A percentile compares a stretch with the other conserved stretches of the same genome.
Evolutionary conservation across 2,113 vertebrate species (phyloP).

Genomic region (Lontra canadensis): DNA sequence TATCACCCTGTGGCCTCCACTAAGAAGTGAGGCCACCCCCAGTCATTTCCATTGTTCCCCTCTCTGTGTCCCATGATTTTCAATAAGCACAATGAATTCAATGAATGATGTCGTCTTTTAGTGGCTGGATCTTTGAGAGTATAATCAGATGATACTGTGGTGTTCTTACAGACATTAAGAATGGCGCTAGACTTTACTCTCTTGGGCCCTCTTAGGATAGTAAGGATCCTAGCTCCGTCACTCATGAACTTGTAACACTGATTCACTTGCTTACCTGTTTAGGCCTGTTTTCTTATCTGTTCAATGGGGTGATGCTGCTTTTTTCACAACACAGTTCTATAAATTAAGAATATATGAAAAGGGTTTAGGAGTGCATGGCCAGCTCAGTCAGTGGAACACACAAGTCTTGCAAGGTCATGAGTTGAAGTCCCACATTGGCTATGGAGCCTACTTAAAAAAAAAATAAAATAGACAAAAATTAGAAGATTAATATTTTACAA

Average conservation of each 20-base stretch:
- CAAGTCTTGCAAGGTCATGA: not conserved
- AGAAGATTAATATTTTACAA: not conserved
- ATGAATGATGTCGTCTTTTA: not conserved
- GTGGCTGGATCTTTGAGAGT: not conserved
- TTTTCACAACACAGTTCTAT: not conserved
- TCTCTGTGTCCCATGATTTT: not conserved
- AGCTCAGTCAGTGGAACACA: not conserved
- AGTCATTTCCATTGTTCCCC: not conserved
- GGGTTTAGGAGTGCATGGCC: not conserved
- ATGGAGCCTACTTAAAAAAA: not conserved
- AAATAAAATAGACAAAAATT: not conserved
- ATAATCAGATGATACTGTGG: too few relatives aligned
- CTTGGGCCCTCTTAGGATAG: not conserved
- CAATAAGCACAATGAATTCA: not conserved
- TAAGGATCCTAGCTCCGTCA: not conserved
- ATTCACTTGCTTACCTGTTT: not conserved
- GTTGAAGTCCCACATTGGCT: not conserved
- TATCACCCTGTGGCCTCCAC: not conserved
- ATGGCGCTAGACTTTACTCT: not conserved
- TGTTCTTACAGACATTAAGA: not conserved
- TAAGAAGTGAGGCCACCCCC: not conserved
- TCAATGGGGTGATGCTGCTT: not conserved
- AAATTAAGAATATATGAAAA: not conserved
- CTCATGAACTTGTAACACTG: not conserved
- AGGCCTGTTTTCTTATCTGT: slow-evolving; percentile 29